These are phyloP conservation scores for Drosophila incognita DNA, from an alignment of 2,888 invertebrate species.

Conservation along the genomic window DNA sequence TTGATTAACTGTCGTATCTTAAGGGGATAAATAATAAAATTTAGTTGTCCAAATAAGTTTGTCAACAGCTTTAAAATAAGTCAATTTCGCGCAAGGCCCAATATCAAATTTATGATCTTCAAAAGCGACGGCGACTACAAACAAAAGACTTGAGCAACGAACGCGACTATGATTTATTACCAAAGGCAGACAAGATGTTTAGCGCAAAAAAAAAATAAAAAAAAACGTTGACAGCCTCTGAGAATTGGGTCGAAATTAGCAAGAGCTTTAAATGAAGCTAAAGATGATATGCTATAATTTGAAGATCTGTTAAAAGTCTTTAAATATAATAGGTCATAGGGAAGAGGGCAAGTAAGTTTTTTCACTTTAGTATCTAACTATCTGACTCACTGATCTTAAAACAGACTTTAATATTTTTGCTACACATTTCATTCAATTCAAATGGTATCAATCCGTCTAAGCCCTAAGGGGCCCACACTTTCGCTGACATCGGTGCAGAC, in stretches of 20 bases:
- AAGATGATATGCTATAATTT: constrained; percentile 40
- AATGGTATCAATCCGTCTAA: constrained; percentile 4
- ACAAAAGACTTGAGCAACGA: constrained; percentile 52
- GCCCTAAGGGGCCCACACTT: constrained; percentile 39
- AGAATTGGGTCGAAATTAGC: constrained; percentile 76
- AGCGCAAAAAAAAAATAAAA: constrained; percentile 22
- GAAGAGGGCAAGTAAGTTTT: not conserved
- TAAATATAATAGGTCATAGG: not conserved
- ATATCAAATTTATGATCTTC: constrained; percentile 69
- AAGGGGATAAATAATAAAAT: constrained; percentile 1
- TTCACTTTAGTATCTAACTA: not conserved
- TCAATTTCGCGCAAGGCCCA: constrained; percentile 44
- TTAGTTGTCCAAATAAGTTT: constrained; percentile 18
- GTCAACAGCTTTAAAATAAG: constrained; percentile 22
- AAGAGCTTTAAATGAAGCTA: constrained; percentile 42
- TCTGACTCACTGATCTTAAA: not conserved
- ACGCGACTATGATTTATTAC: constrained; percentile 67
- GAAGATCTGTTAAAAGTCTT: not conserved
- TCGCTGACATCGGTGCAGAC: constrained; percentile 60
- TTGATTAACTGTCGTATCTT: constrained; percentile 34
- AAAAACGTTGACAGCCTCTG: constrained; percentile 53
- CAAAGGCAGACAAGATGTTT: constrained; percentile 41
- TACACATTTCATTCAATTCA: not conserved
- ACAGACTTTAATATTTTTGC: not conserved
- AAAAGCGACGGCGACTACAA: constrained; percentile 36